Evolutionary conservation across 2,113 vertebrate species (phyloP).

Genomic region (Emydocephalus ijimae): DNA sequence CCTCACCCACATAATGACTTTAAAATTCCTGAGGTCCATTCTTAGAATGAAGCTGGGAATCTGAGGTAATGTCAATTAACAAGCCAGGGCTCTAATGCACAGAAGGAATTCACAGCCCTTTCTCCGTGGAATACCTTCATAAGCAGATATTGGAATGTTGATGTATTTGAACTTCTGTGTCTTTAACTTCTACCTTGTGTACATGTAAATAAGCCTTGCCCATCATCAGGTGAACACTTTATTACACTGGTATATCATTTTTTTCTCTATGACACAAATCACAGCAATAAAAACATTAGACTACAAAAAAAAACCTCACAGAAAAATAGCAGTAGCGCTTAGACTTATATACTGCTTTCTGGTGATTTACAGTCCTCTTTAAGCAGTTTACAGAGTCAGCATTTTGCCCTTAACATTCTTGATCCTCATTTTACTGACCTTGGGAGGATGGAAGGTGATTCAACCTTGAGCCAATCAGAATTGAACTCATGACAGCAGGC

Average conservation of each 20-base stretch:
- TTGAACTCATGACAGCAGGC: background rate
- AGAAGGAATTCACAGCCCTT: conserved; percentile 67
- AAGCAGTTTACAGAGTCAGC: background rate
- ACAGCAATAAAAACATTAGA: background rate
- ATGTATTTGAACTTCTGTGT: conserved; percentile 36
- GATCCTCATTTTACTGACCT: background rate
- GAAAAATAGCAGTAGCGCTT: background rate
- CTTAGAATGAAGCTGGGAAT: conserved; percentile 79
- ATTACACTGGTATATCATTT: background rate
- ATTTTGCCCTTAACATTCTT: background rate
- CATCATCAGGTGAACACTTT: background rate
- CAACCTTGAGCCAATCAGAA: background rate
- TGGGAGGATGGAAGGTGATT: background rate
- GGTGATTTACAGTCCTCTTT: background rate
- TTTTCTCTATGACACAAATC: background rate
- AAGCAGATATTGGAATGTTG: conserved; percentile 51
- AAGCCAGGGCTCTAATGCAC: conserved; percentile 73
- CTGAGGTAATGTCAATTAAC: conserved; percentile 81
- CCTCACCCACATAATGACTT: conserved; percentile 78
- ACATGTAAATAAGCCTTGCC: background rate
- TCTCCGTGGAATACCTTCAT: conserved; percentile 60
- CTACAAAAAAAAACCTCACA: background rate
- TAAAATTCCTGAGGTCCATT: conserved; percentile 79
- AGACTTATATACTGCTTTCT: background rate
- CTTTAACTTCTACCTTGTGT: background rate